Evolutionary conservation across 2,888 invertebrate species (phyloP), one percentile per base, ranked within the genome.

Genomic region (Drosophila atripex): DNA sequence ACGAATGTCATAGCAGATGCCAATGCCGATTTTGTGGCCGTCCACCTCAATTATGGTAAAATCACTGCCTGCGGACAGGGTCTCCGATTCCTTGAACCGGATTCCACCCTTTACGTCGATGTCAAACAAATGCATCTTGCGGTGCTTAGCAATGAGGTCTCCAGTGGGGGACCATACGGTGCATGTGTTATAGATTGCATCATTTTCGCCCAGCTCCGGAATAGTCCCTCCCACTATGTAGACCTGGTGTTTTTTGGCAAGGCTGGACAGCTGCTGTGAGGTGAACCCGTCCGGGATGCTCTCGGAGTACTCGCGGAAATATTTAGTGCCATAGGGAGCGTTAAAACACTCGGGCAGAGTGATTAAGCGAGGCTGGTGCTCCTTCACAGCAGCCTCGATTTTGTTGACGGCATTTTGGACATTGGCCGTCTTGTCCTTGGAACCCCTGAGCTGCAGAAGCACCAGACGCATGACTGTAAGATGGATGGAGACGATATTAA

Each of bases 111-210:
- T 97, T 54, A 99, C 96, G 90, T 98, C 96, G 80, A 99, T 98
- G 91, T 99, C 98, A 91, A 99, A 99, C 49, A 99, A 93, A 91
- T 99, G 99, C 90, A 98, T 93, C 93, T 99, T 99, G 70, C 98
- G 93, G 89, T 96, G 95, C 86, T 94, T 95, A 0, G 95, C 96
- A 51, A 98, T 91, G 50, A 98, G 89, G 63, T 94, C 92, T 12
- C 99, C 99, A 23, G 93, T 91, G 0, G 95, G 94, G 86, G 94
- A 94, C 95, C 96, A 98, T 1, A 97, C 94, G 0, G 97, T 96
- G 84, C 96, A 96, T 0, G 98, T 98, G 90, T 99, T 99, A 90
- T 94, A 97, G 7, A 96, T 92, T 55, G 92, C 92, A 64, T 88
- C 78, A 30, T 87, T 78, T 0, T 93, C 93, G 49, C 94, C 94